These are phyloP conservation scores for Ceratina calcarata DNA, from an alignment of 1,140 invertebrate species.

Conservation along the genomic window DNA sequence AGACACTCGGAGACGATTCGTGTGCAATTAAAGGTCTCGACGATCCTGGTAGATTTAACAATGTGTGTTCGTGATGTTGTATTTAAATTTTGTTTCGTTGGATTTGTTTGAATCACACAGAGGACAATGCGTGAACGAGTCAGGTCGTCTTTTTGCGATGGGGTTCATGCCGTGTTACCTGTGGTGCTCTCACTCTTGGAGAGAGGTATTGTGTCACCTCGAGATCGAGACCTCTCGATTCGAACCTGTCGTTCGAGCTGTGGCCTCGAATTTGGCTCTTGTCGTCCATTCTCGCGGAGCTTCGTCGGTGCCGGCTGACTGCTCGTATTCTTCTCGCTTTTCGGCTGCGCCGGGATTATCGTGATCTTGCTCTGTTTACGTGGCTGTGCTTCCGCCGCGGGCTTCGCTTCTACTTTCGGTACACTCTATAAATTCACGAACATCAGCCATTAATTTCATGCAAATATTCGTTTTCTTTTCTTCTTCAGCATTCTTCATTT, in stretches of 20 bases:
- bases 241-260: conserved; percentile 78
- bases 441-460: background rate
- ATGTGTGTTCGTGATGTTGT: background rate
- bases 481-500: background rate
- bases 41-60: background rate
- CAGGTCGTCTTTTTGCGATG: background rate
- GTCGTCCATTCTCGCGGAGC: conserved; percentile 75
- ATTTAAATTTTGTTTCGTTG: background rate
- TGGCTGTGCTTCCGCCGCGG: conserved; percentile 48
- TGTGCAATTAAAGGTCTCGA: background rate
- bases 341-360: conserved; percentile 77
- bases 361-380: conserved; percentile 80
- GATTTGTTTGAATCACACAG: background rate
- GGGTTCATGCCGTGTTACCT: conserved; percentile 62
- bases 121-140: background rate
- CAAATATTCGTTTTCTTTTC: background rate
- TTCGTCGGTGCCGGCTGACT: conserved; percentile 69
- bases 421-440: conserved; percentile 67
- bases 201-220: conserved; percentile 72
- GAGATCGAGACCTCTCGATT: conserved; percentile 76
- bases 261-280: conserved; percentile 74
- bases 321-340: conserved; percentile 70
- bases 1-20: too few species aligned
- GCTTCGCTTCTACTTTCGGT: conserved; percentile 73
- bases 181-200: conserved; percentile 79